Conservation (phyloP, 2,888 invertebrate species). For the Drosophila neotestacea region DNA sequence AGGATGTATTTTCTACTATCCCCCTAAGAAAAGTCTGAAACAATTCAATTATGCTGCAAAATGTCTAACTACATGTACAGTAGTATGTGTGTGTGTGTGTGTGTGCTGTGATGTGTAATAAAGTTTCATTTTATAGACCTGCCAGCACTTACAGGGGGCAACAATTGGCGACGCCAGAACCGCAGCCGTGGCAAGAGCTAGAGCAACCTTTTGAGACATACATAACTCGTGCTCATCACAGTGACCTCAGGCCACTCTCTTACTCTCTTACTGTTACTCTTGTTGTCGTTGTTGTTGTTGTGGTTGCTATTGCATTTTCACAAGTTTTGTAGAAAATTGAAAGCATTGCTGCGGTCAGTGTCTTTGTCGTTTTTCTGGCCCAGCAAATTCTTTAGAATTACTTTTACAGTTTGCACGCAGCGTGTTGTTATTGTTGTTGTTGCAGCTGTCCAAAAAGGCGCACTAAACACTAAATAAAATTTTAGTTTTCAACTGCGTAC, state of each 20-base stretch:
- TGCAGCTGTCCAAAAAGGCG: slow-evolving; percentile 74
- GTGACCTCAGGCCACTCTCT: slow-evolving; percentile 32
- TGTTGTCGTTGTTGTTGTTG: slow-evolving; percentile 27
- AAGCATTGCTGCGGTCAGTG: slow-evolving; percentile 72
- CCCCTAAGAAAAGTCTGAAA: slow-evolving; percentile 51
- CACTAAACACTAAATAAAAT: slow-evolving; percentile 81
- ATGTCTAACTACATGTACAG: slow-evolving; percentile 44
- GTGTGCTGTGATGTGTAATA: slow-evolving; percentile 65
- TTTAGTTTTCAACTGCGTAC: slow-evolving; percentile 75
- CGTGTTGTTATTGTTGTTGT: slow-evolving; percentile 28
- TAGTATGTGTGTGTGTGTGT: slow-evolving; percentile 30
- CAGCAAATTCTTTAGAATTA: slow-evolving; percentile 57
- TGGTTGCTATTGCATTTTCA: slow-evolving; percentile 50
- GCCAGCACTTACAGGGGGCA: slow-evolving; percentile 63
- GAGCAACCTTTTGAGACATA: slow-evolving; percentile 60
- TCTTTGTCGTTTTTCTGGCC: slow-evolving; percentile 48
- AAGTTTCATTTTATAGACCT: slow-evolving; percentile 80
- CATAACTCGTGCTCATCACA: slow-evolving; percentile 77
- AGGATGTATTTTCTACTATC: not conserved
- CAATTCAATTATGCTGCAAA: slow-evolving; percentile 81
- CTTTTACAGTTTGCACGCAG: slow-evolving; percentile 36
- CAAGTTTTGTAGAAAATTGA: slow-evolving; percentile 70
- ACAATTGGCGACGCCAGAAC: slow-evolving; percentile 63
- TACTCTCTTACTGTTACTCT: slow-evolving; percentile 14
- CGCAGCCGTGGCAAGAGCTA: slow-evolving; percentile 8